Conservation (phyloP, 2,113 vertebrate species). For the Xenus cinereus region DNA sequence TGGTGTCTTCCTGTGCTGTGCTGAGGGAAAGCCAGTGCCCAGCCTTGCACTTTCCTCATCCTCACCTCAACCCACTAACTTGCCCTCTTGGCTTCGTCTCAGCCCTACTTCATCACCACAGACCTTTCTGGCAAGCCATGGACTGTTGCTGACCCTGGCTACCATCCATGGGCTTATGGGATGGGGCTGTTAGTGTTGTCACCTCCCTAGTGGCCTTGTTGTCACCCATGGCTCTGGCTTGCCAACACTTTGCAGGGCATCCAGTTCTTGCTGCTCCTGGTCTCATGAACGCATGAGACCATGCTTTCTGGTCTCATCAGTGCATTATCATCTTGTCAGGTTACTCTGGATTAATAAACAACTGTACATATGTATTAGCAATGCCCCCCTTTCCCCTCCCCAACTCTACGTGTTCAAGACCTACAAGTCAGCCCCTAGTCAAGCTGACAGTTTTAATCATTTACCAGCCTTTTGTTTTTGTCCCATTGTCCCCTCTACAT, state of each 20-base stretch:
- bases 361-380: not conserved
- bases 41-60: not conserved
- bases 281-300: no score
- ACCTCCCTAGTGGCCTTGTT: not conserved
- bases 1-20: not conserved
- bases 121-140: not conserved
- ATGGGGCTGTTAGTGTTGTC: not conserved
- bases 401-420: not conserved
- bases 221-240: not conserved
- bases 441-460: not conserved
- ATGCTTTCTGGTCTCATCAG: not conserved
- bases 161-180: not conserved
- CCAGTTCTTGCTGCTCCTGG: not conserved
- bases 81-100: not conserved
- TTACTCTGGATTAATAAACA: not conserved
- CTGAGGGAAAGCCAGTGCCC: not conserved
- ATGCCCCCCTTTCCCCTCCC: not conserved
- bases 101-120: not conserved
- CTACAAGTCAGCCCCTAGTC: not conserved
- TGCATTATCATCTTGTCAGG: rapidly evolving
- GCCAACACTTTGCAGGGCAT: not conserved
- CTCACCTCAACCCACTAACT: not conserved
- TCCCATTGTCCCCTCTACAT: not conserved
- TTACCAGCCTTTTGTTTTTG: not conserved
- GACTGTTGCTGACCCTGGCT: not conserved